Conservation (phyloP, 2,113 vertebrate genomes). For the Chlamydotis undulata region DNA sequence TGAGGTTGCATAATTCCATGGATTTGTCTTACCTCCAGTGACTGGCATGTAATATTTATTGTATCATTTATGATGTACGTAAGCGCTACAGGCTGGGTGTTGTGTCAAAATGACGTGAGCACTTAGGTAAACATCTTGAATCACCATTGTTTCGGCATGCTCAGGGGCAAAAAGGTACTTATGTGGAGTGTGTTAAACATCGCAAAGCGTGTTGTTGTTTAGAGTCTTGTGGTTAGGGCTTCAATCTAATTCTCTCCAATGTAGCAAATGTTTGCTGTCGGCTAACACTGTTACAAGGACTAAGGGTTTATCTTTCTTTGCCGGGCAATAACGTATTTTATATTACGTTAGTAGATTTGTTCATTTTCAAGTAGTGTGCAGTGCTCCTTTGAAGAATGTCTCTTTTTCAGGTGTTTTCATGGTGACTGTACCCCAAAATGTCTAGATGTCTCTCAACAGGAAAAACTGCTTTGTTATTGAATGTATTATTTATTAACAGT, state of each 20-base stretch:
- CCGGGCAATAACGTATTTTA: slow-evolving; percentile 51
- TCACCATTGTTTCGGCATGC: background rate
- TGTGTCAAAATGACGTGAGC: background rate
- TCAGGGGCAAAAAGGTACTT: slow-evolving; percentile 17
- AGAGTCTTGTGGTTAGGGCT: slow-evolving; percentile 44
- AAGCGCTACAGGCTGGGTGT: background rate
- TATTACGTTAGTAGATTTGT: slow-evolving; percentile 17
- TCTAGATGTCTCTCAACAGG: slow-evolving; percentile 41
- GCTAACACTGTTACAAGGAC: slow-evolving; percentile 38
- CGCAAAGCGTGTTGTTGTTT: background rate
- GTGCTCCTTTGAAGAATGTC: slow-evolving; percentile 33
- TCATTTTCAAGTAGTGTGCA: slow-evolving; percentile 16
- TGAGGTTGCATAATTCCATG: background rate
- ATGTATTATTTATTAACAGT: slow-evolving; percentile 45
- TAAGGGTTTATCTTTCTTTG: slow-evolving; percentile 41
- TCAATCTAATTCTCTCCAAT: background rate
- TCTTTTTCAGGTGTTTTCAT: slow-evolving; percentile 36
- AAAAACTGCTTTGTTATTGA: slow-evolving; percentile 51
- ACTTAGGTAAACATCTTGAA: background rate
- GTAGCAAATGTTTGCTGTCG: slow-evolving; percentile 48
- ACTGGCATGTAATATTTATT: background rate
- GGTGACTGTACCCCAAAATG: slow-evolving; percentile 24
- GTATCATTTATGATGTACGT: slow-evolving; percentile 15
- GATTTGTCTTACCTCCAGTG: background rate
- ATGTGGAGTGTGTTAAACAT: slow-evolving; percentile 32